A percentile compares a stretch with the other conserved stretches of the same genome.
Conservation (phyloP, 2,113 vertebrate species). For the Colinus virginianus region DNA sequence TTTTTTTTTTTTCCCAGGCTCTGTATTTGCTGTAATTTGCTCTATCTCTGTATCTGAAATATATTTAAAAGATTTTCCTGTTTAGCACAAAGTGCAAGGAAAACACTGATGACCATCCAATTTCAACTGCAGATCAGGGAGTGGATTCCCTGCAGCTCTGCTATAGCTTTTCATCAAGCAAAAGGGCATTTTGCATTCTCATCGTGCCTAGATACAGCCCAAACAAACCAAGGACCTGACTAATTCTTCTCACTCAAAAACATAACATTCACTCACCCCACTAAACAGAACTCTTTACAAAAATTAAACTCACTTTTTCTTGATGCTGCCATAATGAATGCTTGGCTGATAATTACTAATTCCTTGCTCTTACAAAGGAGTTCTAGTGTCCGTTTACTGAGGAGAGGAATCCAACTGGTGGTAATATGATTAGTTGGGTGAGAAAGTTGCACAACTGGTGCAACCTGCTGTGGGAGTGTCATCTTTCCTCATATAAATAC, state of each 20-base stretch:
- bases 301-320: conserved; percentile 39
- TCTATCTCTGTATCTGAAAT: neutral
- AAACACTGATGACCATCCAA: neutral
- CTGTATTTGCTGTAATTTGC: neutral
- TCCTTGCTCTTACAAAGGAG: neutral
- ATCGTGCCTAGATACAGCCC: neutral
- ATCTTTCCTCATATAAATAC: conserved; percentile 2
- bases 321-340: neutral
- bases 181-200: neutral
- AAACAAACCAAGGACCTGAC: neutral
- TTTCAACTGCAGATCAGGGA: neutral
- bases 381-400: neutral
- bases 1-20: neutral
- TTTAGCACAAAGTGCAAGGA: neutral
- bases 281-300: conserved; percentile 11
- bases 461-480: conserved; percentile 35
- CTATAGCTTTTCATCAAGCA: neutral
- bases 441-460: conserved; percentile 20
- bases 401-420: neutral
- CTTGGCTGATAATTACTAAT: conserved; percentile 21
- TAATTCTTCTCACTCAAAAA: neutral
- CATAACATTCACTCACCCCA: neutral
- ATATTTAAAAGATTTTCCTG: neutral
- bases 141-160: neutral
- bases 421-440: neutral